Base-by-base conservation (phyloP, 2,888 invertebrate genomes). In the Griposia aprilina region DNA sequence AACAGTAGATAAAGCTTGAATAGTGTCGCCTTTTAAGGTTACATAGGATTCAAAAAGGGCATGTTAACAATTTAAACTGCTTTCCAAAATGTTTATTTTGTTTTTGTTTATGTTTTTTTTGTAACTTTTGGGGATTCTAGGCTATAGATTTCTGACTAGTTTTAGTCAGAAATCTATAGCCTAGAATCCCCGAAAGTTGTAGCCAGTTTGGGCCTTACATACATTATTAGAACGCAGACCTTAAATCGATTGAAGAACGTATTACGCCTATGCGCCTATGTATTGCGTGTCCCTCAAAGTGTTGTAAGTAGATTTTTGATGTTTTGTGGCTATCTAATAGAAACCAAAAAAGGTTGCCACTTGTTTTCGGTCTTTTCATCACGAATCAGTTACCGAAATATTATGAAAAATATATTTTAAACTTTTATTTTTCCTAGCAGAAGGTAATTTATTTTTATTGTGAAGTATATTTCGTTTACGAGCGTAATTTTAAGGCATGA, bases 401-500 rank as follows among this genome's bases (percentile, higher is more conserved):
- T 13, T 20, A n/a, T 20, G 30, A 48, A 55, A 63, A 45, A 20
- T 1, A 17, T 15, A 30, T 15, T 4, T n/a, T 8, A 26, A 13
- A 5, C 7, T 26, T 50, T 41, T 10, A 23, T 52, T 76, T 13
- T 15, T 26, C 2, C 4, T n/a, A n/a, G 2, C 15, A 80, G 26
- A 30, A 80, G 30, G 30, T 7, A 59, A 11, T 11, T 50, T 20
- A 13, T 70, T 36, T 62, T 57, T 84, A 80, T 70, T 59, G 59
- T 62, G 15, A 69, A 72, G 11, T 69, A 69, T 76, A 36, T 68
- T 52, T 45, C 36, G 15, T 52, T 69, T 67, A 41, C 62, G 36
- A 77, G 59, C 70, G 48, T 69, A 71, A 75, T 81, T 81, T 76
- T 23, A 66, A 36, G 45, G 48, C 45, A 59, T 4, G 7, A 36